Evolutionary conservation across 1,140 invertebrate species (phyloP), one percentile per base, ranked within the genome.

Genomic region (Parapsyche elsis): DNA sequence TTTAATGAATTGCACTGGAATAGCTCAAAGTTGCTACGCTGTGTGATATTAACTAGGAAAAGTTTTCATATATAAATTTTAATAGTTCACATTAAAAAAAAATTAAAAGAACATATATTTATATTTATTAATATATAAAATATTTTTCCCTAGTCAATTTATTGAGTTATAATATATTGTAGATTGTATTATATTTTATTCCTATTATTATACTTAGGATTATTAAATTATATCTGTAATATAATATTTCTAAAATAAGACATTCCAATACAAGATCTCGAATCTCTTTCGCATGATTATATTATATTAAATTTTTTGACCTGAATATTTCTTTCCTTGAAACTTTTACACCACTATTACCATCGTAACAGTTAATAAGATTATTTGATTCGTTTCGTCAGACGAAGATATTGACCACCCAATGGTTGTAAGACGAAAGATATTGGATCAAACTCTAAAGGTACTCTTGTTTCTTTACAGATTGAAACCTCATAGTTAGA

Each of bases 401-500:
- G 61, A 24, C 24, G 10, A 0, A 67, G 24, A 23, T 5, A 21
- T 67, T 24, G 21, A 2, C 21, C 21, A 12, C 5, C 26, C 9
- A 26, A 16, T 23, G 70, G 9, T 16, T 14, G 10, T 5, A 82
- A 38, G 30, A 79, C 79, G 21, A 84, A 76, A 7, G 77, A 14
- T 14, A 67, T 80, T 64, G 81, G 84, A 44, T 82, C 80, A 26
- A 81, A 83, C 64, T 78, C 77, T 71, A 85, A 77, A 0, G 82
- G 82, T 10, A 84, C 75, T 10, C 16, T 21, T 5, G 87, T 88
- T 77, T 86, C 71, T 0, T 85, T 84, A 59, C 85, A 86, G 5
- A 83, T 76, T 10, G 81, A 85, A 30, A 88, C 85, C 30, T 85
- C 76, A 79, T 86, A 89, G 24, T 85, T 84, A 16, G 67, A 82